Percentiles rank a stretch among this genome's conserved stretches.
phyloP scores from a whole-genome alignment of 2,888 invertebrate genomes.

The Lycocerus yunnanus region DNA sequence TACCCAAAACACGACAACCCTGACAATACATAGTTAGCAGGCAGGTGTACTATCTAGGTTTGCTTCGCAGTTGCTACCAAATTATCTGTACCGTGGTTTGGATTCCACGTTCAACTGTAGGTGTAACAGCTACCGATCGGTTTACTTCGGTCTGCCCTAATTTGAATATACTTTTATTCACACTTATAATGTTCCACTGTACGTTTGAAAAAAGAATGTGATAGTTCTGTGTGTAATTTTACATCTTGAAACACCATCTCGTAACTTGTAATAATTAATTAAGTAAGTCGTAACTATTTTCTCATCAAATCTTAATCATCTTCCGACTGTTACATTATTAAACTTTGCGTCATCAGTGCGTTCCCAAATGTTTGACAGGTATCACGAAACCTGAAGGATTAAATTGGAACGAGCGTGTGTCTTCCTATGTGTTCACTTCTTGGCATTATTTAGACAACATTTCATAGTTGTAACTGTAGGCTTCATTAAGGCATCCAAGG shows the following conservation, averaged over 20 bases:
- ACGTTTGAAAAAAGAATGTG: not conserved
- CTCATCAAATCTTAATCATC: not conserved
- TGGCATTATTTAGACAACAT: not conserved
- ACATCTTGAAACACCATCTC: not conserved
- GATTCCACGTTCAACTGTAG: no score
- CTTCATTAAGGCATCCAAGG: not conserved
- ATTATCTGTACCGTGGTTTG: no score
- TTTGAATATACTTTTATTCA: no score
- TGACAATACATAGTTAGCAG: no score
- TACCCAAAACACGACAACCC: no score
- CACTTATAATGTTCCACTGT: no score
- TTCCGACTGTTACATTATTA: not conserved
- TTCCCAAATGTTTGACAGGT: not conserved
- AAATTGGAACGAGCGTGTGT: not conserved
- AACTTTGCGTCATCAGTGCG: not conserved
- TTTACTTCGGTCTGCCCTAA: no score
- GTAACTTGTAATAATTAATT: not conserved
- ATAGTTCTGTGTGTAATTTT: not conserved
- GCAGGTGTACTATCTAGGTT: no score
- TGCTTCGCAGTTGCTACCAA: no score
- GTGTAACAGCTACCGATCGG: no score
- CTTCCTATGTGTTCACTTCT: not conserved
- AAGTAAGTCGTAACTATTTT: not conserved
- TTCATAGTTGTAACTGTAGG: not conserved
- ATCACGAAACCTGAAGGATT: not conserved